Evolutionary conservation across 2,888 invertebrate genomes (phyloP).

Genomic region (Clunio marinus): DNA sequence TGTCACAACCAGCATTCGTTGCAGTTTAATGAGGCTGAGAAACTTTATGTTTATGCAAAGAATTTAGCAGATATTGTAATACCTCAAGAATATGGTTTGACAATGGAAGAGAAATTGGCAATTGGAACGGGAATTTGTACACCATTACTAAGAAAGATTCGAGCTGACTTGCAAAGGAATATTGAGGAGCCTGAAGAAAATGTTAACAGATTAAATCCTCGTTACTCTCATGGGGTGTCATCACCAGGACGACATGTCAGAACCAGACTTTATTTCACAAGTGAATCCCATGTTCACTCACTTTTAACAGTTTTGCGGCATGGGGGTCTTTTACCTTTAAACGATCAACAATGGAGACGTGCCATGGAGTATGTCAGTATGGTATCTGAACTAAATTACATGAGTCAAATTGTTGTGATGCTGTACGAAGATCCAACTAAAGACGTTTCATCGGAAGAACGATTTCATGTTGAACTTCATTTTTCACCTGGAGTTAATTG

Average conservation of each 20-base stretch:
- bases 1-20: slow-evolving; percentile 96
- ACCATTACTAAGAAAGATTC: slow-evolving; percentile 90
- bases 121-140: slow-evolving; percentile 98
- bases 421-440: slow-evolving; percentile 98
- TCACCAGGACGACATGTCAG: slow-evolving; percentile 97
- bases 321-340: slow-evolving; percentile 79
- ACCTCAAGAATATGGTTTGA: slow-evolving; percentile 98
- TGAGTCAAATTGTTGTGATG: slow-evolving; percentile 99
- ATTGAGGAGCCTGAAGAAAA: slow-evolving; percentile 91
- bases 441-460: slow-evolving; percentile 82
- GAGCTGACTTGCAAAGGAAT: slow-evolving; percentile 89
- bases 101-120: slow-evolving; percentile 89
- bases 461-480: slow-evolving; percentile 97
- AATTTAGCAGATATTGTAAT: slow-evolving; percentile 98
- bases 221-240: slow-evolving; percentile 96
- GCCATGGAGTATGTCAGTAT: slow-evolving; percentile 98
- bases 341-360: slow-evolving; percentile 96
- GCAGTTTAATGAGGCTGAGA: slow-evolving; percentile 88
- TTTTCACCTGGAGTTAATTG: slow-evolving; percentile 98
- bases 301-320: slow-evolving; percentile 90
- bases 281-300: slow-evolving; percentile 98
- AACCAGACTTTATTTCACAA: slow-evolving; percentile 98
- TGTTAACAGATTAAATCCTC: slow-evolving; percentile 92
- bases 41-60: slow-evolving; percentile 91
- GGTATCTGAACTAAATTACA: slow-evolving; percentile 97